Evolutionary conservation across 1,140 invertebrate genomes (phyloP).

Genomic region (Lepidotrigona ventralis): DNA sequence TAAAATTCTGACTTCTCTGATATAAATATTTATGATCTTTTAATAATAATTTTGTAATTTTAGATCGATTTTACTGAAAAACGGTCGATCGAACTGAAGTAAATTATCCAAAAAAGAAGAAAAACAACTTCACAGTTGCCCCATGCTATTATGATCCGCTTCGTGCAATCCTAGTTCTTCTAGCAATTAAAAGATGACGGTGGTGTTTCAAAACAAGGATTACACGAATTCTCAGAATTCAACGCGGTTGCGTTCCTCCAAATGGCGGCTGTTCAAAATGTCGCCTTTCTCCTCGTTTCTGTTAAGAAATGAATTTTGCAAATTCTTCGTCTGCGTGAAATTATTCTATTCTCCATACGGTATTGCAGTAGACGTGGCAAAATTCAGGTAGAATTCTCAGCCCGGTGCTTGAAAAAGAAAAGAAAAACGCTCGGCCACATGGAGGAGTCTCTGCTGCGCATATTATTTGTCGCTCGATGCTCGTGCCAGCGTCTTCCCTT

Average conservation of each 20-base stretch:
- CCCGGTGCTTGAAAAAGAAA: background rate
- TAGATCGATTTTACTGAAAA: slow-evolving; percentile 21
- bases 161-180: background rate
- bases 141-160: background rate
- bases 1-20: background rate
- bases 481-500: slow-evolving; percentile 13
- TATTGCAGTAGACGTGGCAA: background rate
- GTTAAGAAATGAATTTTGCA: background rate
- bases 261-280: background rate
- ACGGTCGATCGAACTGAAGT: background rate
- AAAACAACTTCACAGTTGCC: background rate
- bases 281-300: background rate
- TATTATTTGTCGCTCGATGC: background rate
- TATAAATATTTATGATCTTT: background rate
- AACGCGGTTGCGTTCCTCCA: background rate
- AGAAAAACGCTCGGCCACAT: background rate
- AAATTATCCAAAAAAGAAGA: background rate
- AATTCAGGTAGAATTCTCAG: slow-evolving; percentile 21
- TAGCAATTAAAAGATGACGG: background rate
- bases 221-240: background rate
- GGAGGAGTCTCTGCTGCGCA: slow-evolving; percentile 21
- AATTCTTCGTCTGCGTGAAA: background rate
- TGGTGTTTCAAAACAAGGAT: background rate
- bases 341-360: background rate
- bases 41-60: too few species aligned